Evolutionary conservation across 2,888 invertebrate genomes (phyloP), one percentile per base, ranked within the genome.

Genomic region (Hetaerina titia): DNA sequence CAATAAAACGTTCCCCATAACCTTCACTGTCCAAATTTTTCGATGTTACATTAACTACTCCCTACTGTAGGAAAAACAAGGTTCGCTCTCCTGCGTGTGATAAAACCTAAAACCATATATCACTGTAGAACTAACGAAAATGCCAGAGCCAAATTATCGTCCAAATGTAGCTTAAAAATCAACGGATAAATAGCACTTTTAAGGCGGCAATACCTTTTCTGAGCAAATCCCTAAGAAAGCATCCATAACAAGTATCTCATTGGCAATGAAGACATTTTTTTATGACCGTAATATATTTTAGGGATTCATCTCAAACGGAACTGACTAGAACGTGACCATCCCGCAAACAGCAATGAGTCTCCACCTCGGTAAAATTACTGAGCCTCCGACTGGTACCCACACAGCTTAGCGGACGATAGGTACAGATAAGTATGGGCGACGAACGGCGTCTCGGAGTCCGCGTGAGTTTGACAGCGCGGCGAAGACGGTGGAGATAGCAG

Each of bases 401-500:
- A n/a, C 69, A n/a, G 69, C 25, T 81, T 31, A 31, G 31, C 81
- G 31, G 74, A 13, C 25, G 69, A 56, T n/a, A 89, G 74, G 22
- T 22, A n/a, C 25, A 25, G 81, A 81, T 31, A 31, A 81, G 81
- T 45, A 45, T 45, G 45, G 69, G 56, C 0, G n/a, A 89, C 31
- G 64, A 11, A 56, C 22, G 74, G 56, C 22, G 45, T 45, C 9
- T 19, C 8, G 64, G 64, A 45, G 90, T 56, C 92, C 15, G 69
- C 64, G 57, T 92, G 92, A 56, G 69, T 56, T 92, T 92, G 92
- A 92, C 92, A 64, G 56, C 89, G 2, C 58, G 13, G n/a, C 11
- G 45, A 11, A 56, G 56, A 45, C 92, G 92, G 69, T 92, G n/a
- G 92, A 92, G 92, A 92, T 92, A 92, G n/a, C 57, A 22, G 56